These are phyloP conservation scores for Liasis olivaceus DNA, from an alignment of 2,797 vertebrate species.

Conservation along the genomic window DNA sequence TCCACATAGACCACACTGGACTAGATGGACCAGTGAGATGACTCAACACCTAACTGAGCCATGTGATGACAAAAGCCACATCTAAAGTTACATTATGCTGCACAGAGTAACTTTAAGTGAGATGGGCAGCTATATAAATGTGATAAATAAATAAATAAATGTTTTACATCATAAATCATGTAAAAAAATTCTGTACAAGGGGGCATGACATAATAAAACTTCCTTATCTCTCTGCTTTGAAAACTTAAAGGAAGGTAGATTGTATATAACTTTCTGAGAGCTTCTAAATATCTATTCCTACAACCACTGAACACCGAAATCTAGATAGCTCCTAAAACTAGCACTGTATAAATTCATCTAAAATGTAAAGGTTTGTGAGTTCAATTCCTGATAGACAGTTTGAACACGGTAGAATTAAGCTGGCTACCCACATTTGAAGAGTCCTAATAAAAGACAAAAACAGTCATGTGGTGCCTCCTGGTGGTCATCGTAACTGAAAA, in stretches of 20 bases:
- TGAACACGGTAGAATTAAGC: not conserved
- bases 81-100: slow-evolving; percentile 45
- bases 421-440: not conserved
- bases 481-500: not conserved
- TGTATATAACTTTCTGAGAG: not conserved
- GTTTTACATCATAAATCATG: not conserved
- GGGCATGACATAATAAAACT: not conserved
- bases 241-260: not conserved
- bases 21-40: not conserved
- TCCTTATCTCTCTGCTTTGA: not conserved
- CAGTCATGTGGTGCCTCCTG: not conserved
- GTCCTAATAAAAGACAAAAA: not conserved
- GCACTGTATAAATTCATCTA: not conserved
- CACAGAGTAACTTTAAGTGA: slow-evolving; percentile 30
- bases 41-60: not conserved
- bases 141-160: not conserved
- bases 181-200: not conserved
- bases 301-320: not conserved
- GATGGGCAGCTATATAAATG: no score
- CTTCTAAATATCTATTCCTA: not conserved
- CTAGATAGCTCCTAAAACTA: not conserved
- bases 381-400: not conserved
- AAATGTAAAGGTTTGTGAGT: not conserved
- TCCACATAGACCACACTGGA: not conserved
- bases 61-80: slow-evolving; percentile 35